These are phyloP conservation scores for Sibirionetta formosa DNA, from an alignment of 2,797 vertebrate species.

Conservation along the genomic window DNA sequence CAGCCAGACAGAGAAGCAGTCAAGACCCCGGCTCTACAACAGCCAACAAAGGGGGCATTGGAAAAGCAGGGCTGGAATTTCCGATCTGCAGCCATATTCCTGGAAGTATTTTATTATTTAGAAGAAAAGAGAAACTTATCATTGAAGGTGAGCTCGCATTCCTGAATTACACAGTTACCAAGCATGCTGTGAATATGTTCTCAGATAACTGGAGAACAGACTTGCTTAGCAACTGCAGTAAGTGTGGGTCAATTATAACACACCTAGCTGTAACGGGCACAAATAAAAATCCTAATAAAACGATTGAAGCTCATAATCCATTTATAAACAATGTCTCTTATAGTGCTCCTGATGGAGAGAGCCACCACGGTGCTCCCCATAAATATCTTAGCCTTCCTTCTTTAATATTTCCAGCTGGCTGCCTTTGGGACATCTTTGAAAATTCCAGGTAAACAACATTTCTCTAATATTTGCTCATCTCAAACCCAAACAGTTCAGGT, in stretches of 20 bases:
- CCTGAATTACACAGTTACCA: neutral
- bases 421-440: neutral
- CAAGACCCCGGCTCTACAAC: neutral
- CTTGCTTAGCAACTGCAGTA: constrained; percentile 1
- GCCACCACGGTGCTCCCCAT: neutral
- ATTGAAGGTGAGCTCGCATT: neutral
- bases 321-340: constrained; percentile 57
- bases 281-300: constrained; percentile 69
- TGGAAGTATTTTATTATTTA: neutral
- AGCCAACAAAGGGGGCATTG: neutral
- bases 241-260: neutral
- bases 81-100: neutral
- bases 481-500: neutral
- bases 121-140: constrained; percentile 4
- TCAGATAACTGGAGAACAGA: neutral
- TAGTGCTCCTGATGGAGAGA: constrained; percentile 4
- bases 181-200: neutral
- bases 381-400: constrained; percentile 16
- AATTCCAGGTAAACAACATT: constrained; percentile 40
- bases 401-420: constrained; percentile 34
- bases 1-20: neutral
- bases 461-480: neutral
- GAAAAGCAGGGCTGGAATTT: constrained; percentile 4
- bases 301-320: constrained; percentile 28
- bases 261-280: neutral